These are phyloP conservation scores for Microtus agrestis DNA, from an alignment of 2,797 vertebrate genomes.

Conservation along the genomic window DNA sequence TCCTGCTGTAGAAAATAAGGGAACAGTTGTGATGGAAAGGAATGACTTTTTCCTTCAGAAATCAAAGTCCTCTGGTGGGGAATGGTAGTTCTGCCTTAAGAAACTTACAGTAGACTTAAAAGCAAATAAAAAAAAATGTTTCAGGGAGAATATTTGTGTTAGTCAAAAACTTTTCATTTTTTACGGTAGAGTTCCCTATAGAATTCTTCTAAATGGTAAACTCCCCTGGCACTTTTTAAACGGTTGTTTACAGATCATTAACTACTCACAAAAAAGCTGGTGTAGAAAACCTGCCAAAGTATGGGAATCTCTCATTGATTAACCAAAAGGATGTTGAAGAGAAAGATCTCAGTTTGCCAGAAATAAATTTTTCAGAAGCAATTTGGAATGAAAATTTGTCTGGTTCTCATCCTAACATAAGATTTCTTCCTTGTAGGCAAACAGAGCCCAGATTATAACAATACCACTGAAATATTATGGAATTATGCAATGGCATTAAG, in stretches of 20 bases:
- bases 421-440: neutral
- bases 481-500: neutral
- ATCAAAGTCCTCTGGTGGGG: constrained; percentile 28
- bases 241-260: constrained; percentile 71
- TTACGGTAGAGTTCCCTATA: constrained; percentile 38
- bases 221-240: constrained; percentile 68
- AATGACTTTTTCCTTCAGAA: neutral
- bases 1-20: neutral
- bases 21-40: neutral
- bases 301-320: constrained; percentile 41
- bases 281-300: constrained; percentile 41
- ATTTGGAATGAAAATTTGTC: neutral
- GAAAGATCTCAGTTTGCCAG: neutral
- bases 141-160: constrained; percentile 45
- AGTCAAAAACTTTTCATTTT: constrained; percentile 51
- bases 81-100: neutral
- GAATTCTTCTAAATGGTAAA: constrained; percentile 62
- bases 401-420: neutral
- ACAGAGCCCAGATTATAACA: neutral
- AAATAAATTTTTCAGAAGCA: constrained; percentile 35
- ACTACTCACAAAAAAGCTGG: constrained; percentile 62
- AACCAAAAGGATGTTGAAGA: neutral
- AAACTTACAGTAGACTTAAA: constrained; percentile 56
- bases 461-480: neutral
- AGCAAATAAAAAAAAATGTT: constrained; percentile 33